Base-by-base conservation (phyloP, 2,888 invertebrate species). In the Dione juno region DNA sequence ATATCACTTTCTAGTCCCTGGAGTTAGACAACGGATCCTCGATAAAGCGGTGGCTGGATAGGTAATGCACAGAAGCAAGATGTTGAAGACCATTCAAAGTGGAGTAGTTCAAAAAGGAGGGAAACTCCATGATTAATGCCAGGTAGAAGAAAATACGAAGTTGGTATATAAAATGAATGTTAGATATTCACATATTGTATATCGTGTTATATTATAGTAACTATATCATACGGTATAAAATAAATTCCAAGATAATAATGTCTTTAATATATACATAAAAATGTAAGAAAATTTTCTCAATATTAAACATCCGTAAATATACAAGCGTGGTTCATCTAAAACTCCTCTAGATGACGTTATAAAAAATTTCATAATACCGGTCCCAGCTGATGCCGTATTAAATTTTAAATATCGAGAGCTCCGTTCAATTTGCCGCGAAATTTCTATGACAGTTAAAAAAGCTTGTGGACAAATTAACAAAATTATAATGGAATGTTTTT, bases 381-480 rank as follows among this genome's bases (percentile, higher is more conserved):
- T 78, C 82, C 84, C 88, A 89, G 88, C 87, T 88, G 90, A 89
- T 87, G 87, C 86, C 82, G 89, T 90, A 91, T 90, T 89, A 90
- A 90, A 91, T 90, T 92, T 92, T 90, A 89, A 92, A 91, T 87
- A 89, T 91, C 86, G 90, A 89, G 87, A 85, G 83, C 81, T 77
- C 80, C 85, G 82, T 87, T 86, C 85, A 85, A 85, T 88, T 86
- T 87, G 83, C 82, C 84, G 84, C 83, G 80, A 88, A 88, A 88
- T 86, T 84, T 83, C 81, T 81, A 79, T 83, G 80, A 40, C 37
- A 37, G 45, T 45, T 45, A 57, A 16, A 21, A 37, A 57, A 40
- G 21, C 45, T 61, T 61, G 21, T 61, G 45, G 43, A 43, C 61
- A 61, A 61, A 61, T n/a, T n/a, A 45, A 14, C 45, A 11, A 11